phyloP scores from a whole-genome alignment of 2,888 invertebrate genomes.

The Rhynchonema sp. region DNA sequence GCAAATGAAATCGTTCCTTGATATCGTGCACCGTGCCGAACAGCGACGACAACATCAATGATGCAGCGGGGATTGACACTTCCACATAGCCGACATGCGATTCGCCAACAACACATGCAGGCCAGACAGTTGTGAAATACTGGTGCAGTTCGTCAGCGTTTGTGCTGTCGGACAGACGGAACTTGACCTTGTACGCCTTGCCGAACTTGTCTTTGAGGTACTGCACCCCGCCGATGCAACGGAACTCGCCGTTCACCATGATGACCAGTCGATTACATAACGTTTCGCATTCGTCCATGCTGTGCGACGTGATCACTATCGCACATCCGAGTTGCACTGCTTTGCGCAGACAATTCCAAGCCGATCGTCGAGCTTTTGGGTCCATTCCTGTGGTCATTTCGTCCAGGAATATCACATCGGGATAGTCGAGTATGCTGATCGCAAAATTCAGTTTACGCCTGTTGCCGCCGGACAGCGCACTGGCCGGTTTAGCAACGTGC shows the following conservation, averaged over 20 bases:
- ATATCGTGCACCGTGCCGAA: neutral
- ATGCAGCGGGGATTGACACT: neutral
- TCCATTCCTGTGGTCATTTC: slow-evolving; percentile 33
- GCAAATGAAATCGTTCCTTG: neutral
- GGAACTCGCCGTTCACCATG: slow-evolving; percentile 9
- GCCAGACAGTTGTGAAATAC: neutral
- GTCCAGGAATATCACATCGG: slow-evolving; percentile 58
- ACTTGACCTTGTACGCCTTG: slow-evolving; percentile 4
- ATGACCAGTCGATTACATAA: slow-evolving; percentile 9
- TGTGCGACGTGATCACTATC: slow-evolving; percentile 2
- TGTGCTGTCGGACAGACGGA: neutral
- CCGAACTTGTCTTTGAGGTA: slow-evolving; percentile 8
- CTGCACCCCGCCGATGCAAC: slow-evolving; percentile 9
- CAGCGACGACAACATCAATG: neutral
- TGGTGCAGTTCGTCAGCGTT: neutral
- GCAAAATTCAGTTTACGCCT: slow-evolving; percentile 58
- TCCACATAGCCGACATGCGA: neutral
- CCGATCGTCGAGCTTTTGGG: slow-evolving; percentile 37
- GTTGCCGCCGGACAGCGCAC: slow-evolving; percentile 55
- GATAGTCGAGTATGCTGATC: slow-evolving; percentile 65
- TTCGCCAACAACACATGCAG: neutral
- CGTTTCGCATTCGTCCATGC: slow-evolving; percentile 10
- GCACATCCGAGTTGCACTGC: neutral
- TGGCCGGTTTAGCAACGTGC: neutral
- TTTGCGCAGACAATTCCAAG: slow-evolving; percentile 30